Conservation (phyloP, 2,797 vertebrate species). For the Melanogrammus aeglefinus region DNA sequence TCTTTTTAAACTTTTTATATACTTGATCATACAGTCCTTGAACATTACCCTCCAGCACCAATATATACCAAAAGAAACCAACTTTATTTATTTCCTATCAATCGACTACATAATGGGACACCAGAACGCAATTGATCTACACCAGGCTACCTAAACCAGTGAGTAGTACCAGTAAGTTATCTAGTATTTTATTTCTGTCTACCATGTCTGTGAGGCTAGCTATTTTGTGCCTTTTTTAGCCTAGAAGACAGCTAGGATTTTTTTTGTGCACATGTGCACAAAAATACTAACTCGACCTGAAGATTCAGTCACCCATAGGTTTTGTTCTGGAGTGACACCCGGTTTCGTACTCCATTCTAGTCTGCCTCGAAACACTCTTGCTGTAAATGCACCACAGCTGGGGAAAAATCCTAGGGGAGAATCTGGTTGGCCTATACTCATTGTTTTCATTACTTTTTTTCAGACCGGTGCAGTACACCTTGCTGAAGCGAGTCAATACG, state of each 20-base stretch:
- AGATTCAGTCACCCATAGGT: background rate
- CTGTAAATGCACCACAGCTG: too few relatives aligned
- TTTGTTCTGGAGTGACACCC: background rate
- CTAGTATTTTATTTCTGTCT: background rate
- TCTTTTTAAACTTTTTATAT: background rate
- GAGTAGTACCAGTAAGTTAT: background rate
- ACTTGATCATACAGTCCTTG: background rate
- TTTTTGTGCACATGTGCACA: background rate
- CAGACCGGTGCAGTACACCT: slow-evolving; percentile 24
- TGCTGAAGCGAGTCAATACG: slow-evolving; percentile 72
- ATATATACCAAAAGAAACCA: background rate
- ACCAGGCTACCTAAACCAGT: background rate
- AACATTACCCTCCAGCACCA: background rate
- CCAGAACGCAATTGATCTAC: background rate
- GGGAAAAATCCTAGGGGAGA: background rate
- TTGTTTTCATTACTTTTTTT: background rate
- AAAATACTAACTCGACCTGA: background rate
- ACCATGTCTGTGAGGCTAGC: background rate
- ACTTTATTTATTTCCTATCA: background rate
- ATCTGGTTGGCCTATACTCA: background rate
- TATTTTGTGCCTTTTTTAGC: background rate
- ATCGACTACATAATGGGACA: background rate
- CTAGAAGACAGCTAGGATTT: background rate
- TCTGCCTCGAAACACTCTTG: too few relatives aligned
- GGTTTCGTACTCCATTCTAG: background rate